Percentiles rank a stretch among this genome's conserved stretches.
These are phyloP conservation scores for Globicephala melas DNA, from an alignment of 2,113 vertebrate genomes.

Conservation along the genomic window DNA sequence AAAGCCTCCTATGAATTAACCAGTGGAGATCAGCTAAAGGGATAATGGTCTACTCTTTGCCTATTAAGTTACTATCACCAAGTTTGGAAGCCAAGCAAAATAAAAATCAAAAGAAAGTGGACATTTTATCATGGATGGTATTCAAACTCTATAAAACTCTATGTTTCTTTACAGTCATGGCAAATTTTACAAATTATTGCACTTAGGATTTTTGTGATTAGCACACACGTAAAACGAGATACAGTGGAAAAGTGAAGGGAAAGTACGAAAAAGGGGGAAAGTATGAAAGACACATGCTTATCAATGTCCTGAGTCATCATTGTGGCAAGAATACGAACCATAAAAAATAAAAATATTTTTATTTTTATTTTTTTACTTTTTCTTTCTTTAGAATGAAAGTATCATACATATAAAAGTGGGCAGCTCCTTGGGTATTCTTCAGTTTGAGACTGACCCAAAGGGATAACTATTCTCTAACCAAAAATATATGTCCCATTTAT, in stretches of 20 bases:
- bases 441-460: neutral
- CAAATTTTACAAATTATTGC: slow-evolving; percentile 63
- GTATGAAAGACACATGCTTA: slow-evolving; percentile 47
- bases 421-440: neutral
- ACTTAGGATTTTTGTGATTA: neutral
- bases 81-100: slow-evolving; percentile 55
- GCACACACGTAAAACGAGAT: slow-evolving; percentile 15
- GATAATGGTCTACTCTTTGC: slow-evolving; percentile 60
- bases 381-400: neutral
- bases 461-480: neutral
- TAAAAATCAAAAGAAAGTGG: slow-evolving; percentile 42
- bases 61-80: slow-evolving; percentile 56
- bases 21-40: slow-evolving; percentile 52
- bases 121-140: slow-evolving; percentile 31
- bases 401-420: neutral
- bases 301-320: slow-evolving; percentile 47
- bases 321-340: slow-evolving; percentile 37
- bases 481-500: neutral
- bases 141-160: slow-evolving; percentile 43
- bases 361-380: too few relatives aligned
- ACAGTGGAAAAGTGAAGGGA: slow-evolving; percentile 56
- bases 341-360: too few relatives aligned
- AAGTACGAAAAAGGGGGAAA: slow-evolving; percentile 51
- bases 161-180: slow-evolving; percentile 26
- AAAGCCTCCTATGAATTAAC: slow-evolving; percentile 41